Evolutionary conservation across 2,888 invertebrate genomes (phyloP).

Genomic region (Troides aeacus): DNA sequence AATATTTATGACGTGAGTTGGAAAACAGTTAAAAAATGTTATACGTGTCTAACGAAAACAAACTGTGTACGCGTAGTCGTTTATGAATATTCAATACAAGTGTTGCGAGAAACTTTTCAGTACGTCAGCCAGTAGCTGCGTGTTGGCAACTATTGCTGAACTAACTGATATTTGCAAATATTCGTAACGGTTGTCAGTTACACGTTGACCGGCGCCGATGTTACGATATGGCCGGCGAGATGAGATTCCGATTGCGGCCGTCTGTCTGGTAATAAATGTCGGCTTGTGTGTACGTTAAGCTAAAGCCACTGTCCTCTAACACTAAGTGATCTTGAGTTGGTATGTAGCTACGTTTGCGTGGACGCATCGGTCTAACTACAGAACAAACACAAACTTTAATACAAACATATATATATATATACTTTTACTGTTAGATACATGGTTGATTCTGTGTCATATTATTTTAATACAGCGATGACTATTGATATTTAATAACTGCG

Average conservation of each 20-base stretch:
- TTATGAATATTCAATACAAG: slow-evolving; percentile 15
- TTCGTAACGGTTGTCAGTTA: slow-evolving; percentile 57
- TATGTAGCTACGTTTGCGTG: neutral
- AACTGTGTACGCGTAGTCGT: neutral
- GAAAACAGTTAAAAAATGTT: neutral
- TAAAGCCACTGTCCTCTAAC: slow-evolving; percentile 46
- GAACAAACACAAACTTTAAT: neutral
- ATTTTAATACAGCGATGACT: neutral
- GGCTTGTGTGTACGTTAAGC: slow-evolving; percentile 51
- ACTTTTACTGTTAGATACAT: neutral
- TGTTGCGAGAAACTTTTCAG: neutral
- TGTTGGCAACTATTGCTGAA: slow-evolving; percentile 30
- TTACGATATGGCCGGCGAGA: slow-evolving; percentile 51
- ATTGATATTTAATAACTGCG: neutral
- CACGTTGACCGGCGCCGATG: slow-evolving; percentile 47
- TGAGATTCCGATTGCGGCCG: slow-evolving; percentile 67
- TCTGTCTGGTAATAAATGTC: slow-evolving; percentile 60
- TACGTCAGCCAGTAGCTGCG: slow-evolving; percentile 20
- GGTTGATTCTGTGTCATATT: neutral
- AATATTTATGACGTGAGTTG: neutral
- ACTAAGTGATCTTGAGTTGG: slow-evolving; percentile 38
- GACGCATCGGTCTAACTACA: neutral
- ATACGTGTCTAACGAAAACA: neutral
- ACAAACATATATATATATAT: neutral
- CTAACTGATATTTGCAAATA: slow-evolving; percentile 37